Conservation (phyloP, 2,113 vertebrate genomes). For the Empidonax traillii region DNA sequence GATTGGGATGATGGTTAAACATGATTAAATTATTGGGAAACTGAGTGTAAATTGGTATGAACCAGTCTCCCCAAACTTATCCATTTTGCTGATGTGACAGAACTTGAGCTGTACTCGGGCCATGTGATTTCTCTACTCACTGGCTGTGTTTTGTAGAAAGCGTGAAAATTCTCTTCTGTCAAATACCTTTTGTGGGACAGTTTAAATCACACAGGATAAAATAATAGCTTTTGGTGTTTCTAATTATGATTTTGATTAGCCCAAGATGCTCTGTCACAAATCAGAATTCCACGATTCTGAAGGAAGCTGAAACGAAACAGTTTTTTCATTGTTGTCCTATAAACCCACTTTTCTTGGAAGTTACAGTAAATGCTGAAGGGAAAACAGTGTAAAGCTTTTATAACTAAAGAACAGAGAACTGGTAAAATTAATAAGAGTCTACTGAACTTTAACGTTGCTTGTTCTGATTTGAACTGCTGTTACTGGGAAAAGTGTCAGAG, state of each 20-base stretch:
- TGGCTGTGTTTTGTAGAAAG: background rate
- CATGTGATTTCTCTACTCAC: background rate
- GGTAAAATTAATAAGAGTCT: background rate
- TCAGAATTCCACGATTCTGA: background rate
- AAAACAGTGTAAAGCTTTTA: background rate
- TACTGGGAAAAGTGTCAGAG: background rate
- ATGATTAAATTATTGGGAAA: background rate
- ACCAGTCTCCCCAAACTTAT: fast-evolving
- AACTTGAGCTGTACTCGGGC: background rate
- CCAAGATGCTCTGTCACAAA: background rate
- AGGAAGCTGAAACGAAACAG: background rate
- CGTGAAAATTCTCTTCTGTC: background rate
- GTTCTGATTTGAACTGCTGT: background rate
- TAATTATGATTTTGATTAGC: background rate
- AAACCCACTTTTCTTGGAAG: background rate
- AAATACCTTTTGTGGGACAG: background rate
- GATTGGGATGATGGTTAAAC: background rate
- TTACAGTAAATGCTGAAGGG: background rate
- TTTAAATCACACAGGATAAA: background rate
- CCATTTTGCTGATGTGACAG: background rate
- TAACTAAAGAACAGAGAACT: background rate
- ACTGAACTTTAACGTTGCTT: background rate
- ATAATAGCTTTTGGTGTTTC: background rate
- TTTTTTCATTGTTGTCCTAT: background rate
- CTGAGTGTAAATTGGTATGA: background rate